Evolutionary conservation across 1,140 invertebrate genomes (phyloP).

Genomic region (Hypsibius dujardini): DNA sequence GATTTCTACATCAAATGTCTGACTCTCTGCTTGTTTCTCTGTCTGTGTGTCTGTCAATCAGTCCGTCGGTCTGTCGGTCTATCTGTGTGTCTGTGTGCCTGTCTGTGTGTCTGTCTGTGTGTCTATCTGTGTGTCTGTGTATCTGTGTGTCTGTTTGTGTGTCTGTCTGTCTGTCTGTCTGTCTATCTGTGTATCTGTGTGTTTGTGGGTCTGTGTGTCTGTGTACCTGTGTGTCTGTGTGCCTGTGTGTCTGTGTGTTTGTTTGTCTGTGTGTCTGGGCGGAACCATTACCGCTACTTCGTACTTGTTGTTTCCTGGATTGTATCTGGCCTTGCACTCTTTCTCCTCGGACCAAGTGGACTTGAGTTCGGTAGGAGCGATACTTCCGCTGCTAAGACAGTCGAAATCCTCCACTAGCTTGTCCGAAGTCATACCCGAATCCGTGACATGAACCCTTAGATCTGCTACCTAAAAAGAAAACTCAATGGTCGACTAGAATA

Average conservation of each 20-base stretch:
- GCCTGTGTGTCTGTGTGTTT: too few relatives aligned
- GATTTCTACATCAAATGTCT: neutral
- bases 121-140: too few relatives aligned
- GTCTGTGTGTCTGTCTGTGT: neutral
- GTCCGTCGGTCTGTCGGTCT: too few relatives aligned
- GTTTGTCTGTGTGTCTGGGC: too few relatives aligned
- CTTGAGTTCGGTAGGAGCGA: neutral
- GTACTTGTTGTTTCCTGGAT: neutral
- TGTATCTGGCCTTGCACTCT: neutral
- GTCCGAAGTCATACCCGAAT: neutral
- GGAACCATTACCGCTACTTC: neutral
- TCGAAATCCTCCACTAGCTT: conserved; percentile 9
- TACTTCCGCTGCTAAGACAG: neutral
- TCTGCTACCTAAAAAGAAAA: neutral
- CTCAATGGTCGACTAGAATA: neutral
- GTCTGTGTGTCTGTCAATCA: too few relatives aligned
- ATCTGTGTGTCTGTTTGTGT: too few relatives aligned
- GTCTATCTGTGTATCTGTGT: too few relatives aligned
- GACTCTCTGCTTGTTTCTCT: too few relatives aligned
- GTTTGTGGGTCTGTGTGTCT: too few relatives aligned
- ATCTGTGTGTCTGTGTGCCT: too few relatives aligned
- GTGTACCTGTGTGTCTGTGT: too few relatives aligned
- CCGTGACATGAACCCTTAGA: neutral
- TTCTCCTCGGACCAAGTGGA: neutral
- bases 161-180: too few relatives aligned